These are phyloP conservation scores for Capromys pilorides DNA, from an alignment of 2,797 vertebrate species.

Conservation along the genomic window DNA sequence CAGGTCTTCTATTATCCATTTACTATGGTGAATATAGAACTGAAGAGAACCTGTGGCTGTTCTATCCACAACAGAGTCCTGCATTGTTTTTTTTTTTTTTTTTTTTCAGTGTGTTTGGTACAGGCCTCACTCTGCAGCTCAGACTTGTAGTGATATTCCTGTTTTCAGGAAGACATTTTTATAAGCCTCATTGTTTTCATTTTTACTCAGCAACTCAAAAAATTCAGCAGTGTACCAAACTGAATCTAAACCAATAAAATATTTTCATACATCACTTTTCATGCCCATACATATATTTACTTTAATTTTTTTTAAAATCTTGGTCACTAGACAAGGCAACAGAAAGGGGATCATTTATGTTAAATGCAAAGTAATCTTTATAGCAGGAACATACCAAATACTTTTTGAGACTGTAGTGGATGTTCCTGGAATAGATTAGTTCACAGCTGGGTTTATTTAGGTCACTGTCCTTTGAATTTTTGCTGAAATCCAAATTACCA, in stretches of 20 bases:
- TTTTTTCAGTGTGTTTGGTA: no score
- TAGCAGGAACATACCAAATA: conserved; percentile 77
- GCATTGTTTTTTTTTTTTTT: neutral
- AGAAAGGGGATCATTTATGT: conserved; percentile 75
- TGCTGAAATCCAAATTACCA: conserved; percentile 59
- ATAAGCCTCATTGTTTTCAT: conserved; percentile 50
- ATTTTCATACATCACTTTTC: conserved; percentile 74
- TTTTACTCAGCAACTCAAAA: conserved; percentile 35
- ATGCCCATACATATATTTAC: conserved; percentile 53
- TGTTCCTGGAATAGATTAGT: conserved; percentile 77
- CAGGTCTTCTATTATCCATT: neutral
- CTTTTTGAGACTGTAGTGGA: conserved; percentile 72
- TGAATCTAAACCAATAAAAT: conserved; percentile 60
- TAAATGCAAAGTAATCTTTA: conserved; percentile 76
- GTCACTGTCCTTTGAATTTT: conserved; percentile 61
- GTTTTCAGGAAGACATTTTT: conserved; percentile 42
- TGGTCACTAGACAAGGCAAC: conserved; percentile 64
- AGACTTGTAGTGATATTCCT: no score
- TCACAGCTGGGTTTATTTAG: conserved; percentile 81
- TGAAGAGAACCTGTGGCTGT: neutral
- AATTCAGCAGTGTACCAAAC: neutral
- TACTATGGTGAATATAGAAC: neutral
- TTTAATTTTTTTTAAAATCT: conserved; percentile 54
- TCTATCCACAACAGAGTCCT: neutral
- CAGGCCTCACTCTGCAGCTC: no score